Conservation (phyloP, 2,797 vertebrate genomes). For the Triplophysa bombifrons region DNA sequence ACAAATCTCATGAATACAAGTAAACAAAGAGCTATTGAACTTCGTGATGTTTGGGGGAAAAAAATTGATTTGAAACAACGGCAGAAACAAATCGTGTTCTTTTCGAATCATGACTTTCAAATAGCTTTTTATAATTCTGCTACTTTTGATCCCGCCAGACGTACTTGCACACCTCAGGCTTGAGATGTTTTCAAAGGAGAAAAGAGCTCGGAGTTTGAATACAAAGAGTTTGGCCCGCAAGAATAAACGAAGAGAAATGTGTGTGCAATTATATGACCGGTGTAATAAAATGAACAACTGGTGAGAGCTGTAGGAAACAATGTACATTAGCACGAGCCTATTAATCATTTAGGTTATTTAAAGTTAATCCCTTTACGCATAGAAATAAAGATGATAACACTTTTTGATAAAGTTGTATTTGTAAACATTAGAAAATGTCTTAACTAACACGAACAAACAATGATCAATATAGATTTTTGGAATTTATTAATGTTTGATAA, state of each 20-base stretch:
- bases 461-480: too few species aligned
- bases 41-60: neutral
- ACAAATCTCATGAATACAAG: conserved; percentile 21
- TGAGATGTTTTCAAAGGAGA: neutral
- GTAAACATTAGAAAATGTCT: too few species aligned
- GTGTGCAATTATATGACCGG: neutral
- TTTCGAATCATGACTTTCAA: neutral
- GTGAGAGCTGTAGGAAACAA: conserved; percentile 18
- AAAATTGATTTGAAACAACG: conserved; percentile 6
- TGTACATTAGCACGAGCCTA: neutral
- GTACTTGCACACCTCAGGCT: neutral
- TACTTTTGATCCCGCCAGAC: conserved; percentile 1
- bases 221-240: neutral
- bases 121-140: conserved; percentile 14
- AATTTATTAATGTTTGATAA: too few species aligned
- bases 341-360: neutral
- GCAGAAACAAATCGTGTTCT: conserved; percentile 10
- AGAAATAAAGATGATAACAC: neutral
- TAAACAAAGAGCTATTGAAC: conserved; percentile 1
- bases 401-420: too few species aligned
- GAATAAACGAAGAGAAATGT: conserved; percentile 13
- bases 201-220: neutral
- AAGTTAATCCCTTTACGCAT: too few species aligned
- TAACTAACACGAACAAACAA: too few species aligned
- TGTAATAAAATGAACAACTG: conserved; percentile 26